These are phyloP conservation scores for Pygmarrhopalites habei DNA, from an alignment of 1,140 invertebrate species.

Conservation along the genomic window DNA sequence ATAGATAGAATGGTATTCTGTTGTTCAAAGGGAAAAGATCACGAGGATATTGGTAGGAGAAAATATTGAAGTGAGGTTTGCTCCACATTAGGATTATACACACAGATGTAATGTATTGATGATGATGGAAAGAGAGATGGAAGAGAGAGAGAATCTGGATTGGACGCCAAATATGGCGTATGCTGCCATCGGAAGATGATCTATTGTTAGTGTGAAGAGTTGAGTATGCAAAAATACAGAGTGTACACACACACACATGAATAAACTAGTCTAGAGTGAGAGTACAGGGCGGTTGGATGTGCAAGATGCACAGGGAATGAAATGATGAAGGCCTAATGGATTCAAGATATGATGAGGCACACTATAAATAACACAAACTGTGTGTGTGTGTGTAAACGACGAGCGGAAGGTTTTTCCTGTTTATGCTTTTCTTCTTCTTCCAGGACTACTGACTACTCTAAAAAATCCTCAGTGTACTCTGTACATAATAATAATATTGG, in stretches of 20 bases:
- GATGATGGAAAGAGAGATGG: neutral
- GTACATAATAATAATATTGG: too few species aligned
- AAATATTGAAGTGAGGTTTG: too few species aligned
- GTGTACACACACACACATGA: neutral
- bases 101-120: too few species aligned
- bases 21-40: neutral
- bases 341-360: conserved; percentile 24
- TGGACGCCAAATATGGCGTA: conserved; percentile 27
- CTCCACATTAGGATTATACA: too few species aligned
- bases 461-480: too few species aligned
- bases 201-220: conserved; percentile 31
- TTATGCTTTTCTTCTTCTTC: too few species aligned
- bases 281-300: too few species aligned
- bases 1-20: neutral
- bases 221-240: neutral
- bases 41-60: too few species aligned
- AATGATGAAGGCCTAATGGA: conserved; percentile 38
- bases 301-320: conserved; percentile 18
- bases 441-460: too few species aligned
- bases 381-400: too few species aligned
- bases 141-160: conserved; percentile 12
- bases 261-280: neutral
- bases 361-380: conserved; percentile 31
- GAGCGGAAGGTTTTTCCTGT: too few species aligned
- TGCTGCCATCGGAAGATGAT: conserved; percentile 27